A percentile compares a stretch with the other conserved stretches of the same genome.
Evolutionary conservation across 2,888 invertebrate genomes (phyloP).

Genomic region (Drosophila seclusa): DNA sequence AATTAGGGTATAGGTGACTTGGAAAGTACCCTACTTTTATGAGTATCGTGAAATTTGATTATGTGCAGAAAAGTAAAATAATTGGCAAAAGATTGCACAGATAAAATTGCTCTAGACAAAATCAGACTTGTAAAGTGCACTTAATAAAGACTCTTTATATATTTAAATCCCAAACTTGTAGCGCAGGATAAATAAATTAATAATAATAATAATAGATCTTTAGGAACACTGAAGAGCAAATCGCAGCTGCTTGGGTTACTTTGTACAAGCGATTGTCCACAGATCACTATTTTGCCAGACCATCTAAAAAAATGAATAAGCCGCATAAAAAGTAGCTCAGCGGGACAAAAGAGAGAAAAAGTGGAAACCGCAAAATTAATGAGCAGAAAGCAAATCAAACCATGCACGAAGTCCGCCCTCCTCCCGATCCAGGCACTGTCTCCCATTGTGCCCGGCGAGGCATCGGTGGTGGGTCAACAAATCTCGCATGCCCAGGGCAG

Average conservation of each 20-base stretch:
- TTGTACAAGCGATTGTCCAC: background rate
- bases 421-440: slow-evolving; percentile 5
- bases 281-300: background rate
- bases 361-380: slow-evolving; percentile 75
- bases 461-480: slow-evolving; percentile 50
- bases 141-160: background rate
- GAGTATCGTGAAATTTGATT: background rate
- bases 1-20: slow-evolving; percentile 1
- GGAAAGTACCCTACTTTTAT: slow-evolving; percentile 4
- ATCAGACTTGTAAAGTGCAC: too few relatives aligned
- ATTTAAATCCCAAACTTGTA: background rate
- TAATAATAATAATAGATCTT: background rate
- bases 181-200: background rate
- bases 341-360: slow-evolving; percentile 28
- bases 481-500: slow-evolving; percentile 16
- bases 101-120: background rate
- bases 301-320: slow-evolving; percentile 15
- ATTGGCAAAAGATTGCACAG: background rate
- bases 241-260: background rate
- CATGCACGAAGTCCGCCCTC: slow-evolving; percentile 62
- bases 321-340: slow-evolving; percentile 33
- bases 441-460: slow-evolving; percentile 4
- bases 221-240: background rate
- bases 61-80: background rate
- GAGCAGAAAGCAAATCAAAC: slow-evolving; percentile 74